These are phyloP conservation scores for Eilema sororculum DNA, from an alignment of 2,888 invertebrate species.

Conservation along the genomic window DNA sequence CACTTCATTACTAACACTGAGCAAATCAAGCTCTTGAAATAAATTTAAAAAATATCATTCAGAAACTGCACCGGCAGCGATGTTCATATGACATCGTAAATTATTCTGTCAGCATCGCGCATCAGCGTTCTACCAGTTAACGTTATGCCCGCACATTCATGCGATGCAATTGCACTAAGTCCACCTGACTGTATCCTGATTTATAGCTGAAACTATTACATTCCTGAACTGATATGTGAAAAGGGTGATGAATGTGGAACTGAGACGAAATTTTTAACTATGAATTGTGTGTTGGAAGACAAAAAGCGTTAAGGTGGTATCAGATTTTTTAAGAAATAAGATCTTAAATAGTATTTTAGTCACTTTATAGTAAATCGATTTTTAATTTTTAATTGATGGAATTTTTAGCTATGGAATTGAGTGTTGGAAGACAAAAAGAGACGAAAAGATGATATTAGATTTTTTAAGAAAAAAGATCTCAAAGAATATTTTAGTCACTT, in stretches of 20 bases:
- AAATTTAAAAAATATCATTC: background rate
- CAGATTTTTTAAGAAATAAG: too few relatives aligned
- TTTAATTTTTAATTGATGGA: too few relatives aligned
- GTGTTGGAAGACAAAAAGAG: too few relatives aligned
- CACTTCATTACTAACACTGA: background rate
- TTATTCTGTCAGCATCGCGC: background rate
- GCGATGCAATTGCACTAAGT: slow-evolving; percentile 6
- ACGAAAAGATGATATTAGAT: too few relatives aligned
- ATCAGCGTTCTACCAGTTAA: slow-evolving; percentile 7
- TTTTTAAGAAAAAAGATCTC: too few relatives aligned
- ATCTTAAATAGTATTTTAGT: too few relatives aligned
- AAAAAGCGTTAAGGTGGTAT: too few relatives aligned
- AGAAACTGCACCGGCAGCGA: background rate
- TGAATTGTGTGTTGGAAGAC: too few relatives aligned
- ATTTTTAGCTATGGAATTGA: too few relatives aligned
- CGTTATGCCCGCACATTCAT: slow-evolving; percentile 5
- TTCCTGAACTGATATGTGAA: background rate
- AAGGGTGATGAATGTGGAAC: background rate
- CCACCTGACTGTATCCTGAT: slow-evolving; percentile 8
- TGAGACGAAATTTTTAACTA: too few relatives aligned
- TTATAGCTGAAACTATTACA: background rate
- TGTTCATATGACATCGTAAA: slow-evolving; percentile 7
- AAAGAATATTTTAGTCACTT: too few relatives aligned
- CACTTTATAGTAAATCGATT: too few relatives aligned
- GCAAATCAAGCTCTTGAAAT: background rate